Evolutionary conservation across 2,888 invertebrate species (phyloP).

Genomic region (Melanophora roralis): DNA sequence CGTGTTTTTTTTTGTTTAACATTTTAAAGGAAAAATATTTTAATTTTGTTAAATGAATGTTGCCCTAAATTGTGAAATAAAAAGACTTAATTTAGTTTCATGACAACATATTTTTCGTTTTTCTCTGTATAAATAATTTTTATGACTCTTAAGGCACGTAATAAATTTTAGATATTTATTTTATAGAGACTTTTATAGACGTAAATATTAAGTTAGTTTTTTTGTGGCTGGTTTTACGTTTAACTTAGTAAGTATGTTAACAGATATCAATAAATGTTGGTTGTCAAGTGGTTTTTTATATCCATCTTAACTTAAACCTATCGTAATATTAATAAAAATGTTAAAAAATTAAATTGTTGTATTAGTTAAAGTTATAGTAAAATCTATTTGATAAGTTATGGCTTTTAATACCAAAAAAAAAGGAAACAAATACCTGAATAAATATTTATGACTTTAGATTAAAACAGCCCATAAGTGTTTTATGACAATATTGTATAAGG

Average conservation of each 20-base stretch:
- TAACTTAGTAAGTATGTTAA: too few relatives aligned
- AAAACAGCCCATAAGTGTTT: constrained; percentile 45
- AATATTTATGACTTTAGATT: constrained; percentile 49
- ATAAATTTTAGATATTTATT: constrained; percentile 33
- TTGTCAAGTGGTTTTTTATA: background rate
- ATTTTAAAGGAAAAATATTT: too few relatives aligned
- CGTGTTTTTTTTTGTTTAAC: too few relatives aligned
- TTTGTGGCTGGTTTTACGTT: constrained; percentile 25
- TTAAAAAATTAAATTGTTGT: background rate
- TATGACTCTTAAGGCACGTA: background rate
- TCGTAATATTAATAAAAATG: background rate
- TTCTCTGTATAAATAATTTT: too few relatives aligned
- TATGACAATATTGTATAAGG: constrained; percentile 38
- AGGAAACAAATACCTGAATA: constrained; percentile 33
- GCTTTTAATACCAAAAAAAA: constrained; percentile 45
- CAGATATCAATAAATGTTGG: constrained; percentile 42
- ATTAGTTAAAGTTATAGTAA: too few relatives aligned
- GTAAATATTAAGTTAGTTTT: constrained; percentile 10
- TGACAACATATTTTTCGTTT: too few relatives aligned
- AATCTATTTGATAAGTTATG: too few relatives aligned
- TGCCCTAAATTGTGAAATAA: too few relatives aligned
- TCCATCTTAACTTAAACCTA: background rate
- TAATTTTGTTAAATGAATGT: too few relatives aligned
- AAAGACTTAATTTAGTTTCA: too few relatives aligned
- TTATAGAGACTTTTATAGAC: constrained; percentile 30